phyloP scores from a whole-genome alignment of 1,140 invertebrate species.

The Amyelois transitella region DNA sequence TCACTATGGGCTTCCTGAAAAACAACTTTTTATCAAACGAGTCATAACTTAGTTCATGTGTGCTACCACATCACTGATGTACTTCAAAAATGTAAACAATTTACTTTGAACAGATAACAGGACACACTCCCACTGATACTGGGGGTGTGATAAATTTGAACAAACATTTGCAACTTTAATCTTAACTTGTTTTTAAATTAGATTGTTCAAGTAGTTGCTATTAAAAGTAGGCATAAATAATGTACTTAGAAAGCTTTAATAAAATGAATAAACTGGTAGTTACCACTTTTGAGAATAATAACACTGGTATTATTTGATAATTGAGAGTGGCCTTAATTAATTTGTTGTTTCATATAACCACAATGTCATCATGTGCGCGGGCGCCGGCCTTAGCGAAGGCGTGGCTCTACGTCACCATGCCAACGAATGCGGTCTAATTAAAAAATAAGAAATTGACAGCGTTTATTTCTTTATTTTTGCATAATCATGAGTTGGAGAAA shows the following conservation, averaged over 20 bases:
- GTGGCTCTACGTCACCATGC: conserved; percentile 40
- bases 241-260: too few species aligned
- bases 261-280: too few species aligned
- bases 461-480: too few species aligned
- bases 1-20: neutral
- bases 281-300: too few species aligned
- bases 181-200: neutral
- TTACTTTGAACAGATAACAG: neutral
- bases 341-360: neutral
- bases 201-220: neutral
- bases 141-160: neutral
- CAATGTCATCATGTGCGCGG: neutral
- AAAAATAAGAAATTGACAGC: neutral
- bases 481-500: too few species aligned
- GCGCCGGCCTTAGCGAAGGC: conserved; percentile 25
- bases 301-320: neutral
- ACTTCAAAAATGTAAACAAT: neutral
- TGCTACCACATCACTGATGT: neutral
- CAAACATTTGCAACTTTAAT: neutral
- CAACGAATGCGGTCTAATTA: neutral
- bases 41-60: neutral
- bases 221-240: too few species aligned
- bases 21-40: neutral
- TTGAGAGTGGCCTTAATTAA: neutral
- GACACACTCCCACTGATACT: neutral